These are phyloP conservation scores for Agonopterix alstromeriana DNA, from an alignment of 2,888 invertebrate species.

Conservation along the genomic window DNA sequence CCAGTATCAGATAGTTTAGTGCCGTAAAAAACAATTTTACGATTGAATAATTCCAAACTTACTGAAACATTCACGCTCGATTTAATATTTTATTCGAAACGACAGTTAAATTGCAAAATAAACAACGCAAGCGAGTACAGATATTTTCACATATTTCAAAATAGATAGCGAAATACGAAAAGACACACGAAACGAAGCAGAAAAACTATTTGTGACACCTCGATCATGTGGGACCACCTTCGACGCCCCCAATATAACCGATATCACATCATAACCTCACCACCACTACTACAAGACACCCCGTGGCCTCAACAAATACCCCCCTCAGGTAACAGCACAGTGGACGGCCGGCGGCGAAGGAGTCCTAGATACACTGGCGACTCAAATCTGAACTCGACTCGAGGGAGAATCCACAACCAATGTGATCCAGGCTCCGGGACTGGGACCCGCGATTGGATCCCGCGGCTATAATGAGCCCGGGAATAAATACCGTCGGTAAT, in stretches of 20 bases:
- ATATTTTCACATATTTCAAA: constrained; percentile 12
- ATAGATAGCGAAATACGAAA: constrained; percentile 22
- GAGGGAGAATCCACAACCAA: constrained; percentile 47
- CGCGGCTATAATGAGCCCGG: constrained; percentile 49
- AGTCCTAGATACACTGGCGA: constrained; percentile 29
- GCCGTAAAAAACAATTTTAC: too few relatives aligned
- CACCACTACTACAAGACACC: too few relatives aligned
- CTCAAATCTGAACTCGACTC: constrained; percentile 38
- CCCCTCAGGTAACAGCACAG: not conserved
- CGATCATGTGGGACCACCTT: constrained; percentile 36
- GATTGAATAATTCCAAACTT: too few relatives aligned
- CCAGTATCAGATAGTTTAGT: too few relatives aligned
- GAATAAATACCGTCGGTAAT: constrained; percentile 56
- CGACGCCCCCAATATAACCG: constrained; percentile 52
- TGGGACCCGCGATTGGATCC: constrained; percentile 48
- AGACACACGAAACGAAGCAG: constrained; percentile 39
- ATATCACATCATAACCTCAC: constrained; percentile 47
- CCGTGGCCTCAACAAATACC: constrained; percentile 9
- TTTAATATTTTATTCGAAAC: too few relatives aligned
- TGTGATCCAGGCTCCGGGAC: constrained; percentile 36
- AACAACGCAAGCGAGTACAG: constrained; percentile 5
- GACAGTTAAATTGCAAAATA: too few relatives aligned
- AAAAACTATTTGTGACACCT: constrained; percentile 60
- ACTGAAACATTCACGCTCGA: too few relatives aligned
- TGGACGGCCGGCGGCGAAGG: constrained; percentile 1